Conservation (phyloP, 2,888 invertebrate genomes). For the Bruchidius siliquastri region DNA sequence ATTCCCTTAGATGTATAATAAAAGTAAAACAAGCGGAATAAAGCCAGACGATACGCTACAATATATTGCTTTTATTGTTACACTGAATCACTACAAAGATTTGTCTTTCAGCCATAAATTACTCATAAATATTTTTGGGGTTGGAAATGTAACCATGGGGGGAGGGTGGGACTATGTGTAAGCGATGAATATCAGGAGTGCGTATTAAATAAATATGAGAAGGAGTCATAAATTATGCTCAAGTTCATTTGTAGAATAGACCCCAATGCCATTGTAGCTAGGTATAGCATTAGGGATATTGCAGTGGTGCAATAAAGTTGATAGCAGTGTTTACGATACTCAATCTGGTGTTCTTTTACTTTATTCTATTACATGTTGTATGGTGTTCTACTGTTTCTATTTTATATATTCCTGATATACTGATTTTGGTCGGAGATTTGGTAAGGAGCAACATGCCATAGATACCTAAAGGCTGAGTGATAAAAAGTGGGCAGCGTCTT, state of each 20-base stretch:
- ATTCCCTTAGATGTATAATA: not conserved
- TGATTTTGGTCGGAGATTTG: too few species aligned
- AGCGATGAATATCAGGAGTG: not conserved
- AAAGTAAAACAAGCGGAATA: not conserved
- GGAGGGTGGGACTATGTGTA: not conserved
- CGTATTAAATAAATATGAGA: not conserved
- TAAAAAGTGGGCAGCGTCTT: too few species aligned
- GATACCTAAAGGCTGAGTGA: too few species aligned
- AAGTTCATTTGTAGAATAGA: not conserved
- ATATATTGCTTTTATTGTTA: conserved; percentile 13
- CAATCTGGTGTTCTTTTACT: not conserved
- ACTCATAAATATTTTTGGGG: conserved; percentile 8
- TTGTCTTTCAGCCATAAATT: conserved; percentile 9
- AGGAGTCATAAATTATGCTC: not conserved
- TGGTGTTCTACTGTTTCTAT: not conserved
- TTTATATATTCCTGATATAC: not conserved
- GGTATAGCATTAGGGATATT: not conserved
- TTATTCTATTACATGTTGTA: not conserved
- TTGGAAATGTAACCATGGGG: not conserved
- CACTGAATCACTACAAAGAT: conserved; percentile 10
- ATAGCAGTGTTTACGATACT: not conserved
- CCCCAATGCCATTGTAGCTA: not conserved
- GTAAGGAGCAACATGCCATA: too few species aligned
- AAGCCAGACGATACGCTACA: conserved; percentile 3
- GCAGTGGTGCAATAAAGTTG: not conserved